Evolutionary conservation across 2,797 vertebrate genomes (phyloP).

Genomic region (Mormyrops boulengeri): DNA sequence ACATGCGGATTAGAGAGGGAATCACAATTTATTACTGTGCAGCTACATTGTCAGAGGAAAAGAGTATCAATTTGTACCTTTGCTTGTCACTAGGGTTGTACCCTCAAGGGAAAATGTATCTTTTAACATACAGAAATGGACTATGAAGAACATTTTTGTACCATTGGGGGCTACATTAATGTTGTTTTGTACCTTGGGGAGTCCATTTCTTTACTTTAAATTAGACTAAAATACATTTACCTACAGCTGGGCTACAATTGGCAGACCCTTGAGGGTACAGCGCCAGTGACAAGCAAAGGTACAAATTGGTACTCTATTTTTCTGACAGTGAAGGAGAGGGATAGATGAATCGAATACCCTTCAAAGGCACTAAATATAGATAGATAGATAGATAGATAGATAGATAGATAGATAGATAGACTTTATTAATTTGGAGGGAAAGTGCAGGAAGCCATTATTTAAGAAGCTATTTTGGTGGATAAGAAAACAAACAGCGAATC

Average conservation of each 20-base stretch:
- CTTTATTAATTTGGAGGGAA: background rate
- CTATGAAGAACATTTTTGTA: background rate
- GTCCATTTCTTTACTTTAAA: background rate
- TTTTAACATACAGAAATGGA: background rate
- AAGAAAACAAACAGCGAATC: background rate
- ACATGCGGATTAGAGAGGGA: background rate
- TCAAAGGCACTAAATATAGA: background rate
- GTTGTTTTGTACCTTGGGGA: background rate
- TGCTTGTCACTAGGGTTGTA: background rate
- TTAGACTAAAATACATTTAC: background rate
- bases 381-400: background rate
- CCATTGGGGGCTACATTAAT: background rate
- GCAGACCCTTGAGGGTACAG: background rate
- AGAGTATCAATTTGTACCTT: background rate
- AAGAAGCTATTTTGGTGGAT: background rate
- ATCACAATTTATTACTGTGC: too few species aligned
- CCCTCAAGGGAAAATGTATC: background rate
- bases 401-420: background rate
- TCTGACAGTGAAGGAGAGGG: background rate
- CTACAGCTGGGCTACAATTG: background rate
- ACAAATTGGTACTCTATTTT: background rate
- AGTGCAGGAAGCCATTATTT: background rate
- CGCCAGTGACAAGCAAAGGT: background rate
- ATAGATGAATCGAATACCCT: background rate
- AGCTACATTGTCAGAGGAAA: too few species aligned